Evolutionary conservation across 2,888 invertebrate genomes (phyloP).

Genomic region (Diloba caeruleocephala): DNA sequence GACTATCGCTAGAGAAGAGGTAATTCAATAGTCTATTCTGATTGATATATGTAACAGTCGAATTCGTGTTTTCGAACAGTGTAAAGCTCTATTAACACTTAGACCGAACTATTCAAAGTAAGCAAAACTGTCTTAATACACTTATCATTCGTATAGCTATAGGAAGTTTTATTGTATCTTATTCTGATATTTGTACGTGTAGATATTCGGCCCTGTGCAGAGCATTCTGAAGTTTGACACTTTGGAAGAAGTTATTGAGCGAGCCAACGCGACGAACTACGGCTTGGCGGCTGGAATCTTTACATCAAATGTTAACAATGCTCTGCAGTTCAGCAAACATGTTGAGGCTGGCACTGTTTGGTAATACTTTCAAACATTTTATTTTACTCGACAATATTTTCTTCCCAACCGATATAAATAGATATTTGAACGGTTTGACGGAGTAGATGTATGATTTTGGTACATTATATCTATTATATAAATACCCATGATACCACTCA

Average conservation of each 20-base stretch:
- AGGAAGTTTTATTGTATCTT: neutral
- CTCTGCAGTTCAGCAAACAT: conserved; percentile 92
- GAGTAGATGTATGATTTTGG: no score
- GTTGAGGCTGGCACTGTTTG: conserved; percentile 95
- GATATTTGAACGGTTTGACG: no score
- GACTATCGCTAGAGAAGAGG: conserved; percentile 94
- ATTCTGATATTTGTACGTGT: neutral
- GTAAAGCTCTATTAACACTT: no score
- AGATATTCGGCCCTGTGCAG: conserved; percentile 98
- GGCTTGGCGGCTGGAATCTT: conserved; percentile 95
- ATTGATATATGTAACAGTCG: no score
- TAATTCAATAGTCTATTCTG: conserved; percentile 64
- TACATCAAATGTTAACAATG: conserved; percentile 94
- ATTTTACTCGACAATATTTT: neutral
- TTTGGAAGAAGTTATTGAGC: conserved; percentile 93
- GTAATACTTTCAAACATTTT: conserved; percentile 66
- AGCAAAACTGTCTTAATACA: no score
- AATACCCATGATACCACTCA: no score
- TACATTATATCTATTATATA: no score
- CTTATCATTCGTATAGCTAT: no score
- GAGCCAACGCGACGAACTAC: conserved; percentile 94
- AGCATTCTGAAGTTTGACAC: conserved; percentile 94
- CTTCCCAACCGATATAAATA: no score
- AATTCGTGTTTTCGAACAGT: no score
- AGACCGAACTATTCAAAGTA: no score